Base-by-base conservation (phyloP, 2,113 vertebrate species). In the Laticauda laticaudata region DNA sequence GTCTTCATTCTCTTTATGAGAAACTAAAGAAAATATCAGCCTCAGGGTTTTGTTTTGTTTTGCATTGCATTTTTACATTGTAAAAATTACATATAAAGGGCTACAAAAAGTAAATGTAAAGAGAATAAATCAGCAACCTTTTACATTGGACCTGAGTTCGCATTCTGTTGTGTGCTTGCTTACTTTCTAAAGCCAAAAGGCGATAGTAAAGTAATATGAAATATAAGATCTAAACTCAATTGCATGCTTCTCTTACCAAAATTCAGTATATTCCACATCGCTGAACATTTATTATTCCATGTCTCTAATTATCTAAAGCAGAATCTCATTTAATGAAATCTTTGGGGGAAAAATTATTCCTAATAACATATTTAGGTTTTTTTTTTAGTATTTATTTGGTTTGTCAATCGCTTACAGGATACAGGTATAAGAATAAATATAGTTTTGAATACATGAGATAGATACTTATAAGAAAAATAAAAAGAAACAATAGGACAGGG, bases 171-270 rank as follows among this genome's bases (percentile, higher is more conserved):
- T 24, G 7, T 5, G 11, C 39, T 43, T 34, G 34, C 21, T 0
- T 88, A 24, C 75, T 0, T 69, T 29, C 45, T 64, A 69, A 34
- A 54, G 20, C 18, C 85, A 12, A 26, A 93, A 87, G 3, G 45
- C 18, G 11, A 20, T 75, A 48, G 54, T n/a, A 64, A 81, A 93
- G 11, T 18, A 59, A n/a, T 92, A 93, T 8, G 90, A 94, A 91
- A 12, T 2, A 11, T 21, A 8, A 34, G 0, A 1, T 34, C 15
- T 0, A 85, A 86, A 88, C 45, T n/a, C 51, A 69, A 93, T 93
- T 69, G 1, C 6, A 92, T 91, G 48, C 0, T 0, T 11, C 0
- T 85, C 14, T 34, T 43, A 54, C 23, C 34, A 88, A 34, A 69
- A 55, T 29, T 64, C 48, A 69, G 29, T 6, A 12, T 18, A 8